These are phyloP conservation scores for Trachythela sp. DNA, from an alignment of 64 coral and sea anemone species.

Conservation along the genomic window DNA sequence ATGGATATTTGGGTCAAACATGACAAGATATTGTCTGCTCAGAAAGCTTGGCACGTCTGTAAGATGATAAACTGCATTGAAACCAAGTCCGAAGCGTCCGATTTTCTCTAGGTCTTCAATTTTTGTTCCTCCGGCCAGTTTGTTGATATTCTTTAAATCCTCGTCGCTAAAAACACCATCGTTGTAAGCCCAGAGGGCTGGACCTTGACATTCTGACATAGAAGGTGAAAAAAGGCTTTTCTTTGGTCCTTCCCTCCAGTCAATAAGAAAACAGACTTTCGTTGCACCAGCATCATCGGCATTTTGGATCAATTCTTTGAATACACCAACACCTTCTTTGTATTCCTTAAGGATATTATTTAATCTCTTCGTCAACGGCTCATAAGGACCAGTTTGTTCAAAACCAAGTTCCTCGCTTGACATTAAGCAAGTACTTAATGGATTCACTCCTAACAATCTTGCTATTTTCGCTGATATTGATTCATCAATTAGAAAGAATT, in stretches of 20 bases:
- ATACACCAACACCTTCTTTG: slow-evolving; percentile 56
- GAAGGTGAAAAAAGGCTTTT: slow-evolving; percentile 59
- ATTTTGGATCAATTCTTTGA: slow-evolving; percentile 94
- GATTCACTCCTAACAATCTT: slow-evolving; percentile 68
- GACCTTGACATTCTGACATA: slow-evolving; percentile 75
- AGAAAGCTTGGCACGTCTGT: slow-evolving; percentile 95
- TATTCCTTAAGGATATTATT: slow-evolving; percentile 83
- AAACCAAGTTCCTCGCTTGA: slow-evolving; percentile 76
- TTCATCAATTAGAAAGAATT: slow-evolving; percentile 55
- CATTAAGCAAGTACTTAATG: slow-evolving; percentile 67
- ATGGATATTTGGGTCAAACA: slow-evolving; percentile 77
- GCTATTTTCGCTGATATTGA: slow-evolving; percentile 69
- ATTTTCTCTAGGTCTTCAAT: slow-evolving; percentile 58
- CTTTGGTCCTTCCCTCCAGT: slow-evolving; percentile 66
- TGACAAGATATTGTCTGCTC: slow-evolving; percentile 75
- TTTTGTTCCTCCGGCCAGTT: slow-evolving; percentile 76
- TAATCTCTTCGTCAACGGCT: slow-evolving; percentile 67
- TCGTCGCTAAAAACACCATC: slow-evolving; percentile 73
- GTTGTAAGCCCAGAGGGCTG: slow-evolving; percentile 86
- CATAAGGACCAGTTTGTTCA: slow-evolving; percentile 67
- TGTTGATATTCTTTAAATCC: slow-evolving; percentile 96
- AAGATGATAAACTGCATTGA: slow-evolving; percentile 71
- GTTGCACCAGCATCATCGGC: slow-evolving; percentile 89
- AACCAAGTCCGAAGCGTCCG: slow-evolving; percentile 85
- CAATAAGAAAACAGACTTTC: slow-evolving; percentile 79